These are phyloP conservation scores for Sinocyclocheilus anshuiensis DNA, from an alignment of 2,113 vertebrate species.

Conservation along the genomic window DNA sequence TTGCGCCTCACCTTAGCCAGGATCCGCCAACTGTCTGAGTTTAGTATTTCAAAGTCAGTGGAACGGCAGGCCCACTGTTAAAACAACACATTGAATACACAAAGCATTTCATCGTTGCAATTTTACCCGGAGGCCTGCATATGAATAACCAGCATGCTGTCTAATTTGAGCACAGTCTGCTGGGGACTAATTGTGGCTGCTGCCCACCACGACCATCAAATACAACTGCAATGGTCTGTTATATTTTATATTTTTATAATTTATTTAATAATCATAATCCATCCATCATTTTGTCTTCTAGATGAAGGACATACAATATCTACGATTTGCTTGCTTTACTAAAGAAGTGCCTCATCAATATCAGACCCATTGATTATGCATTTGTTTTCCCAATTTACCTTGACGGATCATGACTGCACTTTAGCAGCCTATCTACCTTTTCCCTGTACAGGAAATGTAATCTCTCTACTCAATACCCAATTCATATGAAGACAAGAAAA, in stretches of 20 bases:
- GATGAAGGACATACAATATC: not conserved
- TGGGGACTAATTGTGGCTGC: not conserved
- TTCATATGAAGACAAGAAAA: not conserved
- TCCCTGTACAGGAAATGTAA: not conserved
- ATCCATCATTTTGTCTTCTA: not conserved
- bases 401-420: not conserved
- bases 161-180: not conserved
- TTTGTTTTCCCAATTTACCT: conserved; percentile 1
- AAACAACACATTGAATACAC: conserved; percentile 28
- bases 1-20: conserved; percentile 50
- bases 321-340: not conserved
- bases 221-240: not conserved
- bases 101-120: conserved; percentile 33
- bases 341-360: conserved; percentile 3
- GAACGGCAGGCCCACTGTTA: conserved; percentile 18
- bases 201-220: not conserved
- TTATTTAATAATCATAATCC: not conserved
- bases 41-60: conserved; percentile 65
- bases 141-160: conserved; percentile 8
- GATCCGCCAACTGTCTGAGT: conserved; percentile 59
- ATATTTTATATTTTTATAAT: not conserved
- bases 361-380: conserved; percentile 4
- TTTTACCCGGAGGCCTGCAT: conserved; percentile 27
- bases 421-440: not conserved
- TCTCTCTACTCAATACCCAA: not conserved